Conservation (phyloP, 2,797 vertebrate species). For the Florisuga fusca region DNA sequence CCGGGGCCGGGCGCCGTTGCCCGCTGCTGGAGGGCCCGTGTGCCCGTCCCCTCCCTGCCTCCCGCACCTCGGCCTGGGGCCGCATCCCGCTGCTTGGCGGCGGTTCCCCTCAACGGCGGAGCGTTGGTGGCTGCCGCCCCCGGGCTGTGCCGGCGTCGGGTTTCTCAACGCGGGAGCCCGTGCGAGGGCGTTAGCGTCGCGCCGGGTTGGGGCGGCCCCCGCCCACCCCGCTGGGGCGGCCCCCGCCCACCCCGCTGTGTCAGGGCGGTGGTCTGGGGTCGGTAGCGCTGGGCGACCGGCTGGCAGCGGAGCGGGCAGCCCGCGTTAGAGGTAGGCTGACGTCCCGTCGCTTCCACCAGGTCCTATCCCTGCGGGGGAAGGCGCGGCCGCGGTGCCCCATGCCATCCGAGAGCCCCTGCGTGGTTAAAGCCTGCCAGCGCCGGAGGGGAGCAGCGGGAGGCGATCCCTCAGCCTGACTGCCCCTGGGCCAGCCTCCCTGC, state of each 20-base stretch:
- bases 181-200: not conserved
- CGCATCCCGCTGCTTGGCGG: not conserved
- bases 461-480: not conserved
- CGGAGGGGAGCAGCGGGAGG: not conserved
- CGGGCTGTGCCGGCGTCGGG: not conserved
- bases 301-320: not conserved
- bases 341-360: not conserved
- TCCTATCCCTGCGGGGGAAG: not conserved
- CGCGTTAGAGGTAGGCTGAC: not conserved
- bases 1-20: not conserved
- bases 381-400: not conserved
- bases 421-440: not conserved
- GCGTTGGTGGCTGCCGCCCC: not conserved
- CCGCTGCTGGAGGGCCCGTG: not conserved
- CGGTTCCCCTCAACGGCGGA: not conserved
- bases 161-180: not conserved
- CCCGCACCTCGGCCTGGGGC: too few species aligned
- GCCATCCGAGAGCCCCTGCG: not conserved
- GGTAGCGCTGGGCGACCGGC: not conserved
- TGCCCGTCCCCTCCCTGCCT: not conserved
- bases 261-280: not conserved
- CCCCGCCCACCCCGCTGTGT: not conserved
- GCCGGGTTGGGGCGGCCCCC: not conserved
- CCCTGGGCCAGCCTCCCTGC: not conserved
- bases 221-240: not conserved